Conservation (phyloP, 35 echinoderm and acorn worm genomes). For the Heliocidaris erythrogramma region DNA sequence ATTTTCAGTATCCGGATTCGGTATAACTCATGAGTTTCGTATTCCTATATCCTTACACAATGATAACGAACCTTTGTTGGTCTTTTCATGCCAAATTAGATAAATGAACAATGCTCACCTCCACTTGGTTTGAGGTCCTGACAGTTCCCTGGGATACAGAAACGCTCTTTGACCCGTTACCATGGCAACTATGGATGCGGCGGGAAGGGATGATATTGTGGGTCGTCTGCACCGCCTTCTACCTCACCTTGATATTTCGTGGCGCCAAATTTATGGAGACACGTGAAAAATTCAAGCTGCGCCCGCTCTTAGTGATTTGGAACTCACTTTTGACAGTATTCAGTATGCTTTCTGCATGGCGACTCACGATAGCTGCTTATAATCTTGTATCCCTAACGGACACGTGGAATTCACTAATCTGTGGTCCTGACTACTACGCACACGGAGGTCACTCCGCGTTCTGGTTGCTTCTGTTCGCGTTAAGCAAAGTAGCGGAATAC, state of each 20-base stretch:
- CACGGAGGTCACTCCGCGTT: constrained; percentile 57
- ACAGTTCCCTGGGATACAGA: constrained; percentile 26
- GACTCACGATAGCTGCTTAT: constrained; percentile 62
- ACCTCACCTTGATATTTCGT: constrained; percentile 70
- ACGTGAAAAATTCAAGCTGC: constrained; percentile 58
- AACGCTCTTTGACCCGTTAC: constrained; percentile 28
- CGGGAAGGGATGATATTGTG: constrained; percentile 30
- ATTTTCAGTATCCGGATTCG: too few relatives aligned
- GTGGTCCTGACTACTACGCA: constrained; percentile 76
- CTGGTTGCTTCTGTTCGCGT: constrained; percentile 80
- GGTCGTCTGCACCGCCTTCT: constrained; percentile 55
- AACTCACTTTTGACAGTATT: constrained; percentile 78
- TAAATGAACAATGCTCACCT: not conserved
- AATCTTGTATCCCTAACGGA: constrained; percentile 43
- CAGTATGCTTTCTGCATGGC: constrained; percentile 66
- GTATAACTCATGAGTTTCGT: not conserved
- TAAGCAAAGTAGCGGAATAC: constrained; percentile 89
- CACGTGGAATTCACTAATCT: constrained; percentile 71
- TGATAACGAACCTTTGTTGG: not conserved
- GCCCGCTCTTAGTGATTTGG: constrained; percentile 67
- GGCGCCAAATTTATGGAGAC: constrained; percentile 74
- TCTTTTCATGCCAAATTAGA: not conserved
- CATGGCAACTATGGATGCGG: constrained; percentile 45
- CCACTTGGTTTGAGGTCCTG: not conserved
- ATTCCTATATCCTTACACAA: not conserved